A percentile compares a stretch with the other conserved stretches of the same genome.
These are phyloP conservation scores for Sebastes oblongus DNA, from an alignment of 2,797 vertebrate genomes.

Conservation along the genomic window DNA sequence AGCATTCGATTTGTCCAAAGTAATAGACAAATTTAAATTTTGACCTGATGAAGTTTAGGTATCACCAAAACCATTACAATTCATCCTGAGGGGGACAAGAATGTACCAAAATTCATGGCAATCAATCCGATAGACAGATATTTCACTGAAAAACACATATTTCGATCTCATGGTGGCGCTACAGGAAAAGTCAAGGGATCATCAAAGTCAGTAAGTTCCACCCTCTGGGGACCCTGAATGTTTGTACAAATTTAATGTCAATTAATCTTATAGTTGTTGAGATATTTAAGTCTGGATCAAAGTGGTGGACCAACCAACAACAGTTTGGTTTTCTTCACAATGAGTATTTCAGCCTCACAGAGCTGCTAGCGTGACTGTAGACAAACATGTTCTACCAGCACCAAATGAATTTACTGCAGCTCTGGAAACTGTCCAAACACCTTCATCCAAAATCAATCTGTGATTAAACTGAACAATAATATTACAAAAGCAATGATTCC, in stretches of 20 bases:
- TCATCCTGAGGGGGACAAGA: too few relatives aligned
- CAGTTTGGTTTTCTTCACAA: background rate
- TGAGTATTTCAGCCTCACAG: background rate
- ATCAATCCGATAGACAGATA: too few relatives aligned
- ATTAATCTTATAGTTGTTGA: background rate
- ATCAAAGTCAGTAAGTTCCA: background rate
- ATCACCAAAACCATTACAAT: too few relatives aligned
- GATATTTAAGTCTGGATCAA: background rate
- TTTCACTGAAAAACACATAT: too few relatives aligned
- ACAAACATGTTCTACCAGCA: background rate
- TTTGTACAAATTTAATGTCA: background rate
- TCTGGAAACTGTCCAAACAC: background rate
- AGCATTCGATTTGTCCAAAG: too few relatives aligned
- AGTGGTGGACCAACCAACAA: background rate
- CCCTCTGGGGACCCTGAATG: background rate
- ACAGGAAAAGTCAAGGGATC: background rate
- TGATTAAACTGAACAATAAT: constrained; percentile 13
- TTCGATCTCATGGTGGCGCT: too few relatives aligned
- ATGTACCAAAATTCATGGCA: too few relatives aligned
- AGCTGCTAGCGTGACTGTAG: background rate
- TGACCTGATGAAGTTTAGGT: too few relatives aligned
- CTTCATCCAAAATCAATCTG: constrained; percentile 10
- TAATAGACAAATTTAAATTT: too few relatives aligned
- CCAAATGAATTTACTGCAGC: background rate
- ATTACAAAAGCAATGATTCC: background rate